phyloP scores from a whole-genome alignment of 53 echinoderm and acorn worm genomes.

The Zoroaster sp. region DNA sequence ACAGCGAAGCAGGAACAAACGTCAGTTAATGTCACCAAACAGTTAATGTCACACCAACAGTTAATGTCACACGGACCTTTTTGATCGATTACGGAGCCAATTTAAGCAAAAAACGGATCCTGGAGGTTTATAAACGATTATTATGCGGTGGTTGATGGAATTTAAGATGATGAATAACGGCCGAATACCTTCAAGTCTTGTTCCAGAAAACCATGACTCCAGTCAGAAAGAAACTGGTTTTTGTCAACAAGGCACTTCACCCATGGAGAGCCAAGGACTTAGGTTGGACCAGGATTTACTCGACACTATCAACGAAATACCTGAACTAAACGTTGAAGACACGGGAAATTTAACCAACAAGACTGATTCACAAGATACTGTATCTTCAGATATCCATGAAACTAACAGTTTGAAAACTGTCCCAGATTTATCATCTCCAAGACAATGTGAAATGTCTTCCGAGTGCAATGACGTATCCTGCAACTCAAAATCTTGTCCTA shows the following conservation, averaged over 20 bases:
- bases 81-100: too few relatives aligned
- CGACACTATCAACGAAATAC: slow-evolving; percentile 10
- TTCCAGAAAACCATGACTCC: not conserved
- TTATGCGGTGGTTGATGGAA: slow-evolving; percentile 16
- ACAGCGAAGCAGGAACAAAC: too few relatives aligned
- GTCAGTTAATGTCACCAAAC: too few relatives aligned
- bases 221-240: not conserved
- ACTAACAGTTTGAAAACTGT: not conserved
- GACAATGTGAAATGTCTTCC: not conserved
- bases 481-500: not conserved
- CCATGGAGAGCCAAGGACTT: not conserved
- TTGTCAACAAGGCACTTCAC: not conserved
- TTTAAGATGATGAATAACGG: slow-evolving; percentile 19
- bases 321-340: not conserved
- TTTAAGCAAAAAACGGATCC: too few relatives aligned
- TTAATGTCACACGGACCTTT: too few relatives aligned
- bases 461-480: not conserved
- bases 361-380: not conserved
- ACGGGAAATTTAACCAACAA: not conserved
- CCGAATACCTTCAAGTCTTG: not conserved
- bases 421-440: not conserved
- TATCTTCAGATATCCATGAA: not conserved
- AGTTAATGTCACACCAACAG: too few relatives aligned
- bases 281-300: not conserved
- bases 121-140: too few relatives aligned